Conservation (phyloP, 2,888 invertebrate species). For the Phaonia tiefii region DNA sequence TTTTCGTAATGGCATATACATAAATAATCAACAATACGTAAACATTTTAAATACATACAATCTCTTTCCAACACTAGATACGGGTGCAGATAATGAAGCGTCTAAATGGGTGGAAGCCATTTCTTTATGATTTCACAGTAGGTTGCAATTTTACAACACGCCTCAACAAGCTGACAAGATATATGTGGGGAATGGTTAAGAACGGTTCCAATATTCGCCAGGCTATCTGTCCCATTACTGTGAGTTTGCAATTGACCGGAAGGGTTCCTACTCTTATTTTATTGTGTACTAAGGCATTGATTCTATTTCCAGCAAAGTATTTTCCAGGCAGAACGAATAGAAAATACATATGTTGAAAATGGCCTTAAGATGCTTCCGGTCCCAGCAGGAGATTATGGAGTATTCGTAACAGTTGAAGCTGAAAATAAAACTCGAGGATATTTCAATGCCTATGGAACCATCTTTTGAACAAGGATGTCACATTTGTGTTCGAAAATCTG, state of each 20-base stretch:
- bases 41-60: too few species aligned
- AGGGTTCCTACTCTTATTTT: background rate
- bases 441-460: background rate
- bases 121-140: background rate
- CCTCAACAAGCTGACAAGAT: background rate
- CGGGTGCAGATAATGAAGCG: background rate
- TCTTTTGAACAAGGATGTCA: too few species aligned
- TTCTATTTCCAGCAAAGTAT: background rate
- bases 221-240: conserved; percentile 6
- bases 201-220: background rate
- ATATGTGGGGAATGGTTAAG: background rate
- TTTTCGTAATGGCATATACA: too few species aligned
- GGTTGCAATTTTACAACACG: background rate
- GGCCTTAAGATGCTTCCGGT: background rate
- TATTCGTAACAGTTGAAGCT: background rate
- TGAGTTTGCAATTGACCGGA: background rate
- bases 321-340: background rate
- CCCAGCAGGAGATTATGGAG: background rate
- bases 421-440: background rate
- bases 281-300: background rate
- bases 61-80: too few species aligned
- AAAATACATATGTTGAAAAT: background rate
- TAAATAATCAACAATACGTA: too few species aligned
- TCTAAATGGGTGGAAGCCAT: conserved; percentile 10
- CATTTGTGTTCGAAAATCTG: too few species aligned